Base-by-base conservation (phyloP, 2,888 invertebrate species). In the Nephrotoma appendiculata region DNA sequence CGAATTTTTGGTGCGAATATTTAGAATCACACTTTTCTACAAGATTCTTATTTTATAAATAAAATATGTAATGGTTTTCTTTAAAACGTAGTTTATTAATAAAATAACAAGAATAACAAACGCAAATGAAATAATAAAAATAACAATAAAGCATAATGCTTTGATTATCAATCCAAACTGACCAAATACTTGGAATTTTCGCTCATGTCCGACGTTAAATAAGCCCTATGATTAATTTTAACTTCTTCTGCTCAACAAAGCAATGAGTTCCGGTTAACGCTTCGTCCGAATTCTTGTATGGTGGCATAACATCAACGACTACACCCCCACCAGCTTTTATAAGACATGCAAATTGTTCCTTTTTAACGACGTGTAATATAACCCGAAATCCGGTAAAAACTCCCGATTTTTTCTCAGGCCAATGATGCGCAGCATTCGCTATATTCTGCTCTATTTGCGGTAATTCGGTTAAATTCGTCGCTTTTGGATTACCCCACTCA, bases 401-500 rank as follows among this genome's bases (percentile, higher is more conserved):
- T 0, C 94, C 92, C 87, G 92, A 92, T 0, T 92, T 91, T 0
- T 92, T 92, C 84, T 91, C 91, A 2, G 91, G 90, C 97, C 97
- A 97, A 88, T 93, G 93, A 89, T 94, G 91, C 2, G 94, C 94
- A 0, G 95, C 94, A 0, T 91, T 90, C 0, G 94, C 94, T 11
- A 95, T 92, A 0, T 91, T 89, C 2, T 92, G 92, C 88, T 94
- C 93, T 0, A 91, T 89, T 90, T 92, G 44, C 89, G 92, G 43
- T 90, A 93, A 85, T 84, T 92, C 88, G 44, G 92, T 89, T 3
- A 94, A 90, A 0, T 91, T 91, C 86, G 89, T 88, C 0, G 95
- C 94, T 86, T 91, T 91, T 0, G 95, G 95, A 90, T 97, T 97
- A 3, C 97, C 97, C 95, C 96, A 97, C 90, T 98, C 98, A 90